Evolutionary conservation across 2,888 invertebrate species (phyloP).

Genomic region (Ariolimax columbianus): DNA sequence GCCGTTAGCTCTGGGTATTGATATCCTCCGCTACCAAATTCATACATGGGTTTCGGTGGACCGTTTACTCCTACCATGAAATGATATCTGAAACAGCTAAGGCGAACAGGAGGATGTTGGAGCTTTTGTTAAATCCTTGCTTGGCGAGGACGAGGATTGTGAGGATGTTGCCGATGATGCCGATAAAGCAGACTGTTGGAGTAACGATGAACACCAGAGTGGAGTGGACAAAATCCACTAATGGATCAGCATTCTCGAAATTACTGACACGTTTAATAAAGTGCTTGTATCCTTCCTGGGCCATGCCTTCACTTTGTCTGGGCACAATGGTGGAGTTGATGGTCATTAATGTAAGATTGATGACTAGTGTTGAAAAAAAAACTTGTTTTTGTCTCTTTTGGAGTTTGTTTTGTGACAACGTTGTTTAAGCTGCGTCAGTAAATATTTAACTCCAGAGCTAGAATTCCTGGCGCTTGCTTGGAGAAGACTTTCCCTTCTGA

Average conservation of each 20-base stretch:
- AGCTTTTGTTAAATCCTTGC: constrained; percentile 20
- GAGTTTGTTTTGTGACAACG: no score
- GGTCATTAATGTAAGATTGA: no score
- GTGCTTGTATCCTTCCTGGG: not conserved
- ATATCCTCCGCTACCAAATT: no score
- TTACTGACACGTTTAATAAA: not conserved
- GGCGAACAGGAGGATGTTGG: constrained; percentile 25
- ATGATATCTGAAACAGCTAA: constrained; percentile 30
- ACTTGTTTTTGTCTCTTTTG: no score
- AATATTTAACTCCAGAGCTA: no score
- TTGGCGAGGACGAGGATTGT: constrained; percentile 29
- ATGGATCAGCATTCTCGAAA: constrained; percentile 5
- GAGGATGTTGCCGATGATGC: constrained; percentile 15
- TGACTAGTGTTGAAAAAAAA: no score
- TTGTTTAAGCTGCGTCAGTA: no score
- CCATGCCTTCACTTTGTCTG: not conserved
- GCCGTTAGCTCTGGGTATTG: no score
- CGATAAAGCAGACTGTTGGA: constrained; percentile 30
- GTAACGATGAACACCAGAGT: constrained; percentile 22
- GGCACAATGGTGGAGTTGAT: not conserved
- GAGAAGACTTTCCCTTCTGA: no score
- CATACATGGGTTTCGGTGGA: no score
- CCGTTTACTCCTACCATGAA: no score
- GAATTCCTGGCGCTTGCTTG: no score
- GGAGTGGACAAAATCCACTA: constrained; percentile 7